Evolutionary conservation across 2,888 invertebrate genomes (phyloP).

Genomic region (Ceriagrion tenellum): DNA sequence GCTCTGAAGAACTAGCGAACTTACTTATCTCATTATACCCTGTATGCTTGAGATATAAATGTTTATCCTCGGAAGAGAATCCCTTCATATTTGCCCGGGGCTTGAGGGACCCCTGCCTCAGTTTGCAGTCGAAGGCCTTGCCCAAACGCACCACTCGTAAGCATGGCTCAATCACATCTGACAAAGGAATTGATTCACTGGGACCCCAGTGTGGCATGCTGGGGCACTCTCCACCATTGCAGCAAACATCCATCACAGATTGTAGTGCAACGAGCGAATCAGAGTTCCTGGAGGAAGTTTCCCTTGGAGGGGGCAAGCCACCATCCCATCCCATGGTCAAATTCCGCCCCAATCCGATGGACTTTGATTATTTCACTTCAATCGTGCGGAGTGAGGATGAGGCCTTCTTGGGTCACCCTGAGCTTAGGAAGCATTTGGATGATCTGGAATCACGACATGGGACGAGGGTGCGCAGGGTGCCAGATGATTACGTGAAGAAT

Average conservation of each 20-base stretch:
- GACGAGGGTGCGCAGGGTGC: constrained; percentile 78
- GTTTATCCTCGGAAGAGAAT: constrained; percentile 52
- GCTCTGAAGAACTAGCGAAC: constrained; percentile 82
- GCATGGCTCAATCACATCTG: background rate
- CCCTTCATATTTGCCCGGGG: constrained; percentile 68
- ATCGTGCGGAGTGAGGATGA: constrained; percentile 79
- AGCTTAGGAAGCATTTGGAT: constrained; percentile 76
- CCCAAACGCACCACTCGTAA: background rate
- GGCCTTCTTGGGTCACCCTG: constrained; percentile 68
- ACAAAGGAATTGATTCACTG: background rate
- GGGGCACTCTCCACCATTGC: background rate
- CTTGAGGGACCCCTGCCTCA: constrained; percentile 66
- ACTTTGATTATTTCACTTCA: constrained; percentile 83
- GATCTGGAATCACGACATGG: constrained; percentile 77
- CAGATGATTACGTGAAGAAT: constrained; percentile 80
- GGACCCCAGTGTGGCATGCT: background rate
- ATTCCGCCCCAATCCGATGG: constrained; percentile 81
- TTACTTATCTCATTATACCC: constrained; percentile 82
- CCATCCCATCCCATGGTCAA: constrained; percentile 76
- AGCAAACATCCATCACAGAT: constrained; percentile 13
- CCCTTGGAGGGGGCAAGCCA: constrained; percentile 76
- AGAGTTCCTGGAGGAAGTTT: constrained; percentile 79
- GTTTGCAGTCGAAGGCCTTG: constrained; percentile 67
- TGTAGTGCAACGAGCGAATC: constrained; percentile 78
- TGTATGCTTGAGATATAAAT: constrained; percentile 73